Evolutionary conservation across 2,797 vertebrate genomes (phyloP), one percentile per base, ranked within the genome.

Genomic region (Argentina silus): DNA sequence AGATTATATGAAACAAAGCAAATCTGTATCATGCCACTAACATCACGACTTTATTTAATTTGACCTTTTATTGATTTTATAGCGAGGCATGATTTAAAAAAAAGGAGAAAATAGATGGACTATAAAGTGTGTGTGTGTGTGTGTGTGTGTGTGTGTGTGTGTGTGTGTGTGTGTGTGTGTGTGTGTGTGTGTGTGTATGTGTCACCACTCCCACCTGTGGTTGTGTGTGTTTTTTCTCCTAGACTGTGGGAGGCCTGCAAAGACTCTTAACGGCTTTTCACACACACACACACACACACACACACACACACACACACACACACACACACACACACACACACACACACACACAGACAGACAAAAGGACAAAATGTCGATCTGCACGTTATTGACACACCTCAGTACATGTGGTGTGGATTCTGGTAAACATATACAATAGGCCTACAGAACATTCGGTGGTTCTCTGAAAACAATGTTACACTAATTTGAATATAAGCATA

Each of bases 171-270:
- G 55, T 47, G 42, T 74, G 12, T 68, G 48, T 50, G 55, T 21
- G 64, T 75, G 66, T 73, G 69, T 69, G 60, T 36, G 60, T 74
- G 68, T 78, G 63, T 76, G 68, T 53, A 44, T 63, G 64, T 50
- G 15, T 83, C 70, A 78, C 69, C 65, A 81, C 87, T 83, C 87
- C 84, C 84, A 89, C 87, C 75, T 86, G 85, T 86, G 84, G 85
- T 87, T 81, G 65, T 78, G 77, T 77, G 74, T 59, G 17, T n/a
- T 69, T 17, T 62, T 73, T 76, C 76, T 75, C 67, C 63, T 71
- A 88, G 88, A 92, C 85, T 27, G 91, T 92, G 83, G 90, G 92
- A 91, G 92, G 88, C 73, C 73, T 85, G 87, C 83, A 91, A 36
- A 36, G 87, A 70, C 62, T 66, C 79, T 77, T 84, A 87, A 81